phyloP scores from a whole-genome alignment of 2,797 vertebrate species.

The Crossoptilon crossoptilon region DNA sequence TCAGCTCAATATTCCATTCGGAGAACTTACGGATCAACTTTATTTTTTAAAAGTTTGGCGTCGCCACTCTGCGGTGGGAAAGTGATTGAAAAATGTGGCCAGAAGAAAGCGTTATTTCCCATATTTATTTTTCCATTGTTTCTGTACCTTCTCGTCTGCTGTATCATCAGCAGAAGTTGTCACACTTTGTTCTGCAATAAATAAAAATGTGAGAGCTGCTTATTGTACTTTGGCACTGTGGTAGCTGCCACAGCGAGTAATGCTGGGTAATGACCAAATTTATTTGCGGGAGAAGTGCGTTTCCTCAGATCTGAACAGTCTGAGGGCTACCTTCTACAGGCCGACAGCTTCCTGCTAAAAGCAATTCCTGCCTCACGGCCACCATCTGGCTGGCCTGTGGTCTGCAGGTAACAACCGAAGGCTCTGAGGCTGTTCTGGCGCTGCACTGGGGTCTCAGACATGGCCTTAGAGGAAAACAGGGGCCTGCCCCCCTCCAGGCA shows the following conservation, averaged over 20 bases:
- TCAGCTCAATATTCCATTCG: constrained; percentile 11
- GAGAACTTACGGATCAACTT: constrained; percentile 10
- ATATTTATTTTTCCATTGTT: neutral
- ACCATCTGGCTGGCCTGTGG: neutral
- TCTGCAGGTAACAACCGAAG: accelerated
- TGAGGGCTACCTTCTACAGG: neutral
- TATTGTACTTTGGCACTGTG: neutral
- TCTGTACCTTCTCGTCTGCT: neutral
- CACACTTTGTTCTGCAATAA: neutral
- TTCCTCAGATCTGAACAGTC: neutral
- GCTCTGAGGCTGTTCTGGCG: neutral
- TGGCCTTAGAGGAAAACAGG: neutral
- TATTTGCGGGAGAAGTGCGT: neutral
- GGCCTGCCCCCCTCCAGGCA: no score
- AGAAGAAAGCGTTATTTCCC: neutral
- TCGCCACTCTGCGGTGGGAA: neutral
- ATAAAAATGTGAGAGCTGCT: neutral
- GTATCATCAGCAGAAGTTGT: neutral
- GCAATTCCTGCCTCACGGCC: neutral
- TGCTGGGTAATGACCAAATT: neutral
- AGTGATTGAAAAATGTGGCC: neutral
- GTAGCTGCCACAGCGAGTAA: neutral
- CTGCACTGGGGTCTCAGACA: neutral
- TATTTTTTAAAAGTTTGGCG: neutral
- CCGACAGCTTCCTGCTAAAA: neutral